Evolutionary conservation across 2,797 vertebrate genomes (phyloP), one percentile per base, ranked within the genome.

Genomic region (Sebastes matsubarae): DNA sequence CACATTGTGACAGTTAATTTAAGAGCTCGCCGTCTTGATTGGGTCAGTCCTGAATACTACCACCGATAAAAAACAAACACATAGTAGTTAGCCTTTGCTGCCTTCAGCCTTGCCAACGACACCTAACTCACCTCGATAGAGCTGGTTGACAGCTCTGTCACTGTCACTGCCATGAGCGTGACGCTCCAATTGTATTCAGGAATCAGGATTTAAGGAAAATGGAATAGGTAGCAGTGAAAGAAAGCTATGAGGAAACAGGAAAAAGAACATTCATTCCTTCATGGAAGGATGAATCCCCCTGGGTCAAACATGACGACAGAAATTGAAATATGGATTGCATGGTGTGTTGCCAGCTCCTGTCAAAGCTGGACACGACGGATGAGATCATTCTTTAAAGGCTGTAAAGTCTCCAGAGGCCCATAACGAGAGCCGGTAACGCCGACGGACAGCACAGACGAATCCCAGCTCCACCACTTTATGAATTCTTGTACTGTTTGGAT

Each of bases 241-340:
- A 70, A 73, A 75, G 32, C 36, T 25, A 63, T 32, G 58, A 36
- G 68, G 68, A 75, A 85, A 75, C 55, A 3, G 22, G 50, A 32
- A 77, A 73, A 78, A 52, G 52, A 77, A 73, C 65, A 85, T 80
- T 68, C 72, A 81, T 86, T 81, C 72, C 73, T 79, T 86, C 73
- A 80, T 79, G 82, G 80, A 77, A 75, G 79, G 71, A 71, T 78
- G 75, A 89, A 84, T 81, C 27, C 36, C 84, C 69, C 77, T 27
- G 65, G 80, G 77, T 89, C 78, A 82, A 79, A 81, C 74, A 81
- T 83, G 90, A 93, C 25, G 81, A 88, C 79, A 89, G 80, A 79
- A 79, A 82, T 60, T 75, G 78, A 89, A 93, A 91, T 87, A 83
- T 75, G 71, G 68, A 74, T 86, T 67, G 79, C 18, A 32, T 73